phyloP scores from a whole-genome alignment of 2,888 invertebrate species.

The Campoplex nolae region DNA sequence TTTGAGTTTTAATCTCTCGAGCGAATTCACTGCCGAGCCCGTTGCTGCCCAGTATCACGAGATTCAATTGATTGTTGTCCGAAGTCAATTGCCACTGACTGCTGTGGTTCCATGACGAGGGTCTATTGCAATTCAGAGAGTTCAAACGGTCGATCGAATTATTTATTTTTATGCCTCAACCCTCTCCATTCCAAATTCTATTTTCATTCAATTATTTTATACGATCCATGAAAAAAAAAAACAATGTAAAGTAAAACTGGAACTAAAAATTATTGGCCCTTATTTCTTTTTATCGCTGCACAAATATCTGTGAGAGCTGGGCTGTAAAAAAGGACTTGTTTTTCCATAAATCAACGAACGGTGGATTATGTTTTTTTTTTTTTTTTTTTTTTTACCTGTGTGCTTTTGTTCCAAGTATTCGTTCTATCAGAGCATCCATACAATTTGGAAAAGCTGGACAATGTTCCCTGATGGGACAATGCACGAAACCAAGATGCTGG shows the following conservation, averaged over 20 bases:
- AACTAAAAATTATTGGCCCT: not conserved
- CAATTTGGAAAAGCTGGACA: constrained; percentile 96
- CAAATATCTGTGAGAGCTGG: not conserved
- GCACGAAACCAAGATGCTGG: constrained; percentile 97
- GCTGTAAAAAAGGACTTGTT: not conserved
- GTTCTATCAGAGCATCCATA: constrained; percentile 91
- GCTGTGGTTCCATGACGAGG: constrained; percentile 88
- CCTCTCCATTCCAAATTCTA: constrained; percentile 13
- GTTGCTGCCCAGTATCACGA: constrained; percentile 94
- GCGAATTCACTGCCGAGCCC: constrained; percentile 95
- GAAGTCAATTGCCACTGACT: constrained; percentile 88
- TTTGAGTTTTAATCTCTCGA: constrained; percentile 93
- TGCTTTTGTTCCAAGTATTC: constrained; percentile 89
- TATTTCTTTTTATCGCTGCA: not conserved
- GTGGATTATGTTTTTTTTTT: constrained; percentile 10
- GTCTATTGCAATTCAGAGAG: constrained; percentile 81
- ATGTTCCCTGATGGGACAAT: constrained; percentile 97
- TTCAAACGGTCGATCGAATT: constrained; percentile 1
- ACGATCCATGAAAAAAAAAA: not conserved
- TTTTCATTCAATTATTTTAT: not conserved
- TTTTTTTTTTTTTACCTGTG: constrained; percentile 84
- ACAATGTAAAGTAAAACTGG: not conserved
- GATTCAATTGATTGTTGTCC: constrained; percentile 91
- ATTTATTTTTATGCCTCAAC: not conserved
- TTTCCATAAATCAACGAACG: not conserved